Base-by-base conservation (phyloP, 2,888 invertebrate genomes). In the Colostygia pectinataria region DNA sequence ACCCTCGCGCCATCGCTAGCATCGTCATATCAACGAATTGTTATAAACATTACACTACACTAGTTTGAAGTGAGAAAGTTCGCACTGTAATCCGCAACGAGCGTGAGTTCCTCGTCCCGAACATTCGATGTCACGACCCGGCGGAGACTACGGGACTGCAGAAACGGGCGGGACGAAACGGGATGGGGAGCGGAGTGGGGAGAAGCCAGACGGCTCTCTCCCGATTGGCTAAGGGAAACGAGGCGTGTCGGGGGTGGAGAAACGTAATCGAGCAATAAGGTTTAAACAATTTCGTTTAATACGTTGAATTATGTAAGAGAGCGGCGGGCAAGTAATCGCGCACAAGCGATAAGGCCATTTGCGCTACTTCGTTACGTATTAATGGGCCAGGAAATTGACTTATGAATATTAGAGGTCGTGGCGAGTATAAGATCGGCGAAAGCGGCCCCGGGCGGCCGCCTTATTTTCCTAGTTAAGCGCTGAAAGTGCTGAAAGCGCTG, bases 211-310 rank as follows among this genome's bases (percentile, higher is more conserved):
- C n/a, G n/a, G n/a, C n/a, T n/a, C n/a, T n/a, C n/a, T n/a, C 60
- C 65, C 68, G 78, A 90, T 90, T 90, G 90, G 90, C 68, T 68
- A 76, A 68, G 71, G 68, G 68, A 74, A 77, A 65, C 83, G 83
- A 86, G 90, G 88, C 90, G 90, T 87, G 84, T 78, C 87, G 63
- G 70, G 83, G 81, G 81, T 78, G 87, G 86, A 77, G 87, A 78
- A 80, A 83, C 83, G 89, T 91, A 91, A 91, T 90, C 86, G 90
- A 90, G 89, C 91, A 90, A 90, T 89, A 88, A 89, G 89, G 90
- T 90, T 91, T 91, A 91, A 91, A 91, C 91, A 90, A 91, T 91
- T 91, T 90, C 90, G 90, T 90, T 90, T 90, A 91, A 90, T 90
- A 90, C 90, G 90, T 90, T 90, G 90, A 90, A 90, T 90, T 90